Evolutionary conservation across 2,888 invertebrate genomes (phyloP).

Genomic region (Eristalinus aeneus): DNA sequence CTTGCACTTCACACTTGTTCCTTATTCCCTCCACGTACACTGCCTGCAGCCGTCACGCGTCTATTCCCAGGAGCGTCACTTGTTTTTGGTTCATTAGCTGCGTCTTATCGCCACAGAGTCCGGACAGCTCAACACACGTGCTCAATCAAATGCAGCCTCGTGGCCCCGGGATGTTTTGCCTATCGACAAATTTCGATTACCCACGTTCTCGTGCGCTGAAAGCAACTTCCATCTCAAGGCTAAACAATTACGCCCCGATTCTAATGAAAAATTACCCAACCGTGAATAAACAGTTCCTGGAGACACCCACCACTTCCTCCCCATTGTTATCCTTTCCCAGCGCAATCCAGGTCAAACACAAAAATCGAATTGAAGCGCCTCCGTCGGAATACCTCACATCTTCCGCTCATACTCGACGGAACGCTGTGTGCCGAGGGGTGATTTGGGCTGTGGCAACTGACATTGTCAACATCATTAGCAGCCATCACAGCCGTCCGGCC

Average conservation of each 20-base stretch:
- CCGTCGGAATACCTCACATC: not conserved
- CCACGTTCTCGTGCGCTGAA: not conserved
- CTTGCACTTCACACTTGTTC: not conserved
- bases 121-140: not conserved
- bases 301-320: not conserved
- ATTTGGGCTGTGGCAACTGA: not conserved
- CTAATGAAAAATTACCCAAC: conserved; percentile 4
- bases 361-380: conserved; percentile 37
- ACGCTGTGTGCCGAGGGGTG: not conserved
- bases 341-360: conserved; percentile 40
- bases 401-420: not conserved
- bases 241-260: conserved; percentile 19
- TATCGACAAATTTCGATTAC: conserved; percentile 19
- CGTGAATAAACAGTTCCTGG: conserved; percentile 1
- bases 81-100: not conserved
- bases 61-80: not conserved
- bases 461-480: conserved; percentile 33
- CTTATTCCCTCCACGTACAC: not conserved
- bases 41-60: not conserved
- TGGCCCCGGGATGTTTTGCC: not conserved
- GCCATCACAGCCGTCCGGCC: not conserved
- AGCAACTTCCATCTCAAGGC: not conserved
- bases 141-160: not conserved
- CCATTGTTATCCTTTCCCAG: not conserved
- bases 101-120: not conserved